Base-by-base conservation (phyloP, 2,797 vertebrate genomes). In the Gymnoscopelus braueri region DNA sequence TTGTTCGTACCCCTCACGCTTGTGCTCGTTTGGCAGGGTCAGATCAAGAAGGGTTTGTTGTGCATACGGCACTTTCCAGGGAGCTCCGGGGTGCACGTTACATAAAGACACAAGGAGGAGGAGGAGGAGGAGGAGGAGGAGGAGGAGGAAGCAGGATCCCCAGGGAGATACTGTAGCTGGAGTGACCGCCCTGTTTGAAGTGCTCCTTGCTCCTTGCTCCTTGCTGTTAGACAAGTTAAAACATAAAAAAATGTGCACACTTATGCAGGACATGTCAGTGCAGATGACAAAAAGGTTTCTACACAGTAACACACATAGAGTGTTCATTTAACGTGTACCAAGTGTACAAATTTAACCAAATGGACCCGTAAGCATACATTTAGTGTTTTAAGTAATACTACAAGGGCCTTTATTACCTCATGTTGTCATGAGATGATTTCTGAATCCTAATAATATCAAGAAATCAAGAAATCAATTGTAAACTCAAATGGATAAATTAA, bases 1-100 rank as follows among this genome's bases (percentile, higher is more conserved):
- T 44, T 57, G 48, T 56, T 49, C 29, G 10, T 77, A 80, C 78
- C 60, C 70, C 80, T 82, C 79, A 69, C 68, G 86, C 69, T 71
- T 82, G 47, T 82, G 69, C 79, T 86, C 69, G 83, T 84, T 87
- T 84, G 60, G 77, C 78, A 71, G 70, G 86, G 87, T 80, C 55
- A 67, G 88, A 81, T 83, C 81, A 80, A 19, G 71, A 84, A 72
- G 70, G 72, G 74, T 79, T 78, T 72, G 67, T 63, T 5, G 24
- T 73, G 73, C 59, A 69, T 15, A 67, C 51, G 35, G 53, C 56
- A 32, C 50, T 79, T 75, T 79, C 71, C 80, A 72, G 65, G 63
- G 71, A 77, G 72, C 76, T 84, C 54, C 70, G 75, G 58, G 70
- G 67, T 19, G 29, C 62, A 76, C 53, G 71, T 88, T 71, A 84